These are phyloP conservation scores for Actinemys pallida DNA, from an alignment of 2,113 vertebrate species.

Conservation along the genomic window DNA sequence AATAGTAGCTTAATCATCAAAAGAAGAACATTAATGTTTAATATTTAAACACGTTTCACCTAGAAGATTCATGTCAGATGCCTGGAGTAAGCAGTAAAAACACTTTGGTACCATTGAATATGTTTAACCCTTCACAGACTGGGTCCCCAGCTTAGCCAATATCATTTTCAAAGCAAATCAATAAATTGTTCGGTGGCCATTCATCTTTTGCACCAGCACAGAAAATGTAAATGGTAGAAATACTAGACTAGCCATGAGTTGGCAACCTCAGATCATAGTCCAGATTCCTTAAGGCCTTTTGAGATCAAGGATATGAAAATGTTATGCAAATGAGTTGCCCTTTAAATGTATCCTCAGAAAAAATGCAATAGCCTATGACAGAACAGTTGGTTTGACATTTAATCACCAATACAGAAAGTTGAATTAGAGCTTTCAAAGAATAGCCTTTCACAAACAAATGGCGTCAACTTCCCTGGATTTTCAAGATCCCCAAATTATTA, in stretches of 20 bases:
- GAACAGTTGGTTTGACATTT: conserved; percentile 62
- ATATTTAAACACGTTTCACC: conserved; percentile 51
- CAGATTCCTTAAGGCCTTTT: conserved; percentile 24
- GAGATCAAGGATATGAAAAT: conserved; percentile 31
- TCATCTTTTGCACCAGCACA: background rate
- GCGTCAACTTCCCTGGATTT: background rate
- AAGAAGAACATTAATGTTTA: conserved; percentile 62
- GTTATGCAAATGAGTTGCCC: conserved; percentile 49
- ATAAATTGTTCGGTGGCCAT: background rate
- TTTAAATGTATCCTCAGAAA: conserved; percentile 54
- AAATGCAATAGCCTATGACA: background rate
- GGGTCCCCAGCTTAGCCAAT: background rate
- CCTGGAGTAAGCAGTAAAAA: conserved; percentile 34
- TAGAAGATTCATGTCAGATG: conserved; percentile 13
- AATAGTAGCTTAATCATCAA: conserved; percentile 63
- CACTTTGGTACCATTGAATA: background rate
- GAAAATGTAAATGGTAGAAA: conserved; percentile 20
- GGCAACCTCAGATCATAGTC: background rate
- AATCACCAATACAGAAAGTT: background rate
- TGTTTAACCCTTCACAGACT: conserved; percentile 14
- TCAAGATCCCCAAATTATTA: background rate
- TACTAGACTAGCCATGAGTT: background rate
- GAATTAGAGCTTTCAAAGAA: conserved; percentile 29
- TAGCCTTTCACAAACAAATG: background rate
- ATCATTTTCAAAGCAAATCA: background rate